Evolutionary conservation across 2,888 invertebrate genomes (phyloP), one percentile per base, ranked within the genome.

Genomic region (Cheilosia grossa): DNA sequence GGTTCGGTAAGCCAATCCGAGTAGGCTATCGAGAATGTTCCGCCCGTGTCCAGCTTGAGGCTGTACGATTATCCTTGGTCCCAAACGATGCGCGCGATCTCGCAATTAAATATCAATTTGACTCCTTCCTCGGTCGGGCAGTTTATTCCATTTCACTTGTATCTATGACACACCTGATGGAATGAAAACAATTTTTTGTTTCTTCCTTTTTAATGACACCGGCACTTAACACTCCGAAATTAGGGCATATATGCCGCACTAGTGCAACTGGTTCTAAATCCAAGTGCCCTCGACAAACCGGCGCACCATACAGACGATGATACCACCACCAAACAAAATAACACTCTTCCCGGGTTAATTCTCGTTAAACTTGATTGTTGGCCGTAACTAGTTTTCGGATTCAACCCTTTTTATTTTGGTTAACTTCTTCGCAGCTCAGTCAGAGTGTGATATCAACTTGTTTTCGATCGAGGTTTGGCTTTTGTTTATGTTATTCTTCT

Each of bases 1-100:
- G 91, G 89, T 86, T 92, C 92, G 80, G 90, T 89, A 86, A 92
- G 91, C 92, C 92, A 92, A 88, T 92, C 92, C 87, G 91, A 90
- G 87, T 92, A 92, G 88, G 92, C 91, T 87, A 92, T 89, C 81
- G 91, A 90, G 88, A 90, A 92, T 87, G 90, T 89, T 88, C 90
- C 90, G 80, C 90, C 90, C 86, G 90, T 90, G 90, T 92, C 92
- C 92, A 92, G 92, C 87, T 88, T 89, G 85, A 77, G 42, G 85
- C 85, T 72, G 80, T 83, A 10, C 59, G 40, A 54, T 79, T 79
- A 83, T 85, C 80, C 72, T 81, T 72, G 13, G 13, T 19, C 33
- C 2, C 21, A 51, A 51, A 51, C n/a, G 42, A 44, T 27, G 47
- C 37, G 13, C 37, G 24, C 3, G n/a, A 9, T 53, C 7, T 47